A percentile compares a stretch with the other conserved stretches of the same genome.
Conservation (phyloP, 2,888 invertebrate genomes). For the Camponotus fellah region DNA sequence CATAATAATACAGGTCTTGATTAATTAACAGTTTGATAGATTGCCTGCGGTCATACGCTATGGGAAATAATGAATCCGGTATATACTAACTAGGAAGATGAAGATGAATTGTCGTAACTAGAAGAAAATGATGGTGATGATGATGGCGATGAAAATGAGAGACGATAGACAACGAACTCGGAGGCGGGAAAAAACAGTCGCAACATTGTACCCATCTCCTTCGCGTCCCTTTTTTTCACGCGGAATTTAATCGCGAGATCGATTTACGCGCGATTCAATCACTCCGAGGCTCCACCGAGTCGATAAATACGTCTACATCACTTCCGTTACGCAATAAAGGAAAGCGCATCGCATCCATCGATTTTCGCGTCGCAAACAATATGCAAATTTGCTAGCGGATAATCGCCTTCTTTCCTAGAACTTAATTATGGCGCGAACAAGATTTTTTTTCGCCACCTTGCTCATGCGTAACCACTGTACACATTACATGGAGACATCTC, state of each 20-base stretch:
- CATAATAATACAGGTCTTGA: conserved; percentile 76
- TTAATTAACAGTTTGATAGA: conserved; percentile 82
- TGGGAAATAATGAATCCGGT: conserved; percentile 75
- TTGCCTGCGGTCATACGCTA: conserved; percentile 72
- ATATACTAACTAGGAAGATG: conserved; percentile 78
- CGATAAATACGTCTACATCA: conserved; percentile 28
- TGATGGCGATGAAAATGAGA: conserved; percentile 72
- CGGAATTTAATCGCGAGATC: conserved; percentile 66
- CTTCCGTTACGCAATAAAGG: conserved; percentile 28
- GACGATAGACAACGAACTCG: conserved; percentile 34
- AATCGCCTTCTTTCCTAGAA: neutral
- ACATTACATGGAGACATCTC: conserved; percentile 34
- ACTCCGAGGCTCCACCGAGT: neutral
- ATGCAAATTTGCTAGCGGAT: conserved; percentile 27
- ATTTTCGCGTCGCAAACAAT: conserved; percentile 6
- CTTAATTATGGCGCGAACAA: neutral
- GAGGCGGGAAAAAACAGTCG: conserved; percentile 63
- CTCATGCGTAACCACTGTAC: neutral
- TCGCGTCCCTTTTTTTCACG: conserved; percentile 47
- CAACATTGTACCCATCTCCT: conserved; percentile 62
- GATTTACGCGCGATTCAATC: conserved; percentile 57
- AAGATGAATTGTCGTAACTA: conserved; percentile 75
- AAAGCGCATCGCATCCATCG: neutral
- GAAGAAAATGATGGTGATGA: conserved; percentile 67
- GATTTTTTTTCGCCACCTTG: conserved; percentile 11